A percentile compares a stretch with the other conserved stretches of the same genome.
Conservation (phyloP, 2,888 invertebrate genomes). For the Catocala fraxini region DNA sequence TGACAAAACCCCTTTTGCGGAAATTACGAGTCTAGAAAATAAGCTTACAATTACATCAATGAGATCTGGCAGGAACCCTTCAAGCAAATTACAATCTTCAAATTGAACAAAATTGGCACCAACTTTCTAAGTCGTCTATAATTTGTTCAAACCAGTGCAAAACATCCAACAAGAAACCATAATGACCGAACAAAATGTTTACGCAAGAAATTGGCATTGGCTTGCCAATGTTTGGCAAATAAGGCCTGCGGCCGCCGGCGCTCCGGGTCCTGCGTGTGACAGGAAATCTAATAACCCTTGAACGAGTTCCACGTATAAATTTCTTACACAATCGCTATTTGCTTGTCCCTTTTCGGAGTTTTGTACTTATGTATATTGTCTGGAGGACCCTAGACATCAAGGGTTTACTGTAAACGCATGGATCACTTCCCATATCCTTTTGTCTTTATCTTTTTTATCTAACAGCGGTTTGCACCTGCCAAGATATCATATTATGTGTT, state of each 20-base stretch:
- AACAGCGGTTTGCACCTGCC: background rate
- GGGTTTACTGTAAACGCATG: slow-evolving; percentile 35
- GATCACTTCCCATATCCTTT: slow-evolving; percentile 26
- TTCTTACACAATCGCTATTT: slow-evolving; percentile 67
- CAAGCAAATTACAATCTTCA: slow-evolving; percentile 49
- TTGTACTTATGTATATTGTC: slow-evolving; percentile 46
- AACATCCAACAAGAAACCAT: slow-evolving; percentile 68
- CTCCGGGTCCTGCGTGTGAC: slow-evolving; percentile 75
- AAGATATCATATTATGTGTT: background rate
- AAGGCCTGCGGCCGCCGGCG: slow-evolving; percentile 68
- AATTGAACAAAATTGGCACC: slow-evolving; percentile 50
- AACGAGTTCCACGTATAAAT: slow-evolving; percentile 75
- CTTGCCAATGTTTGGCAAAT: slow-evolving; percentile 79
- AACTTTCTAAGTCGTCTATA: slow-evolving; percentile 47
- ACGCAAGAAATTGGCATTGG: slow-evolving; percentile 77
- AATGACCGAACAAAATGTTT: slow-evolving; percentile 78
- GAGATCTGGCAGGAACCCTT: slow-evolving; percentile 47
- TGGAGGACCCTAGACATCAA: slow-evolving; percentile 35
- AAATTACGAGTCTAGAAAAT: slow-evolving; percentile 48
- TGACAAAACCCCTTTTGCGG: slow-evolving; percentile 44
- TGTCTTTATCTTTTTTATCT: slow-evolving; percentile 10
- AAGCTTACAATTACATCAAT: slow-evolving; percentile 51
- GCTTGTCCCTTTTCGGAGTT: slow-evolving; percentile 64
- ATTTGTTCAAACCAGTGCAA: slow-evolving; percentile 56
- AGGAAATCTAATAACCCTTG: slow-evolving; percentile 82